Conservation (phyloP, 2,888 invertebrate genomes). For the Cosmopolites sordidus region DNA sequence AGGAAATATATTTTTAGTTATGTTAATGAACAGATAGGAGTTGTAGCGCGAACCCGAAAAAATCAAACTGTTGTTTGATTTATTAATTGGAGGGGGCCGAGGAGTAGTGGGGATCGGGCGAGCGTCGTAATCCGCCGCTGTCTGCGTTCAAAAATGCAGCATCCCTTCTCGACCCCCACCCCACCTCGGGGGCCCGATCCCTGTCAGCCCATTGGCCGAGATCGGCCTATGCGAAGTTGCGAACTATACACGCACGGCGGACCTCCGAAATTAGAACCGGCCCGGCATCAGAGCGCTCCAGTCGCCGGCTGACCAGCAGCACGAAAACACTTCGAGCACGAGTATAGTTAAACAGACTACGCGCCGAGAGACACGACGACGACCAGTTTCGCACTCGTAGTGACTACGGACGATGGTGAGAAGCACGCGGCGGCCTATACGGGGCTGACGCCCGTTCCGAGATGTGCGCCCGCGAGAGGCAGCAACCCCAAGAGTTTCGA, state of each 20-base stretch:
- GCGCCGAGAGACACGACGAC: slow-evolving; percentile 8
- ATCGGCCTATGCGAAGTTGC: slow-evolving; percentile 46
- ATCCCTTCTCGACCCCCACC: slow-evolving; percentile 44
- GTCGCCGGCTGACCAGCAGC: slow-evolving; percentile 21
- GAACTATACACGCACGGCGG: slow-evolving; percentile 40
- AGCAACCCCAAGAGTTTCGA: background rate
- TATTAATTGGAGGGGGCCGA: background rate
- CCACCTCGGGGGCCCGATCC: slow-evolving; percentile 42
- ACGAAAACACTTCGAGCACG: slow-evolving; percentile 9
- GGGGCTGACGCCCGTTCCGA: background rate
- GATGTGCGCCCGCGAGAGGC: background rate
- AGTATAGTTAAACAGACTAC: slow-evolving; percentile 35
- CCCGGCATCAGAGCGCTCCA: slow-evolving; percentile 17
- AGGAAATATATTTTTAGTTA: too few relatives aligned
- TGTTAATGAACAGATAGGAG: too few relatives aligned
- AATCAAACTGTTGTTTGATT: background rate
- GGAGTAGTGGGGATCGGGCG: background rate
- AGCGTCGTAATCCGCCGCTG: slow-evolving; percentile 37
- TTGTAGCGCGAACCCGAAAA: background rate
- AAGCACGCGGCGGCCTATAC: background rate
- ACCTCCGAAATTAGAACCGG: slow-evolving; percentile 24
- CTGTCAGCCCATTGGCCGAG: slow-evolving; percentile 46
- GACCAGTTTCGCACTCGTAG: background rate
- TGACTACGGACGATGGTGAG: background rate
- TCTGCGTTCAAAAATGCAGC: slow-evolving; percentile 48